These are phyloP conservation scores for Struthidea cinerea DNA, from an alignment of 2,113 vertebrate genomes.

Conservation along the genomic window DNA sequence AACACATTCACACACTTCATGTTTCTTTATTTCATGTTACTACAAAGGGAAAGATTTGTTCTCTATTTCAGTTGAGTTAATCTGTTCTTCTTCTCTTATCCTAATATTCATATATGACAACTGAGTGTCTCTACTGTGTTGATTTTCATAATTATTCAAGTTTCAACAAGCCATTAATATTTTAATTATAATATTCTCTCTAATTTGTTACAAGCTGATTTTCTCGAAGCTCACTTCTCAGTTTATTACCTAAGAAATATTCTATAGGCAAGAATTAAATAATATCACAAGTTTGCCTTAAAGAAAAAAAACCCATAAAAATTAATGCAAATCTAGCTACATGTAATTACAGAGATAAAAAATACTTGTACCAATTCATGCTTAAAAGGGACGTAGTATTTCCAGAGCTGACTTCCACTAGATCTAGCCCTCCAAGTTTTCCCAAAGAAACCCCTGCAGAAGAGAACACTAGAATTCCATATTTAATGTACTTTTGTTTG, in stretches of 20 bases:
- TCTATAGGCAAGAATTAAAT: neutral
- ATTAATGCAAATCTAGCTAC: neutral
- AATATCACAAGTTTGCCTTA: neutral
- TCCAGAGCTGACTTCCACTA: neutral
- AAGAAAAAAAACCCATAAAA: neutral
- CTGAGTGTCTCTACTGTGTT: neutral
- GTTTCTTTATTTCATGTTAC: neutral
- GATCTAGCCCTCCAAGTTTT: neutral
- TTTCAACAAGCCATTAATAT: conserved; percentile 31
- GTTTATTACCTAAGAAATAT: conserved; percentile 1
- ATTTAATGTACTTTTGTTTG: neutral
- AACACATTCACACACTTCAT: neutral
- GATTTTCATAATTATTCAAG: conserved; percentile 41
- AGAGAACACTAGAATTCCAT: neutral
- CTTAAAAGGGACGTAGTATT: neutral
- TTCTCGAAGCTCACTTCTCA: conserved; percentile 9
- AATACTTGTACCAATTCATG: neutral
- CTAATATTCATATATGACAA: neutral
- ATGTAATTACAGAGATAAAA: neutral
- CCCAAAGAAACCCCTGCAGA: neutral
- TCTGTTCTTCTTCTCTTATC: neutral
- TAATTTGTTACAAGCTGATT: neutral
- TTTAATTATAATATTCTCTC: conserved; percentile 13
- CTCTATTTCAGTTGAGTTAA: neutral
- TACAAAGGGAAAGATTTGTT: neutral